Conservation (phyloP, 2,888 invertebrate species). For the Himalopsyche japonica region DNA sequence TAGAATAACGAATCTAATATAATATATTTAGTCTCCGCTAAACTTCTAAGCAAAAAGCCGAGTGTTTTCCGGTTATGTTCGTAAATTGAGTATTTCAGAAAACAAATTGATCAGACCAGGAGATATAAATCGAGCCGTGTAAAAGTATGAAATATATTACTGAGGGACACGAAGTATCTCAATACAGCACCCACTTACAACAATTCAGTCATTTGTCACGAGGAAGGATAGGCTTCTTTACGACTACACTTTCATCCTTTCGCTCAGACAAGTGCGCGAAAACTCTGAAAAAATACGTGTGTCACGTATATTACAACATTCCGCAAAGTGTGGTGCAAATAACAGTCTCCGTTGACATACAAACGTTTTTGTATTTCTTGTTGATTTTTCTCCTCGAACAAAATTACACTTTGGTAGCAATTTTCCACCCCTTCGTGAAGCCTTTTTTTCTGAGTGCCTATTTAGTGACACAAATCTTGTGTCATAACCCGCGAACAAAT, state of each 20-base stretch:
- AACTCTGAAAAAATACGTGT: conserved; percentile 22
- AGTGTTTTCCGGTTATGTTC: not conserved
- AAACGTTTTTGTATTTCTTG: conserved; percentile 21
- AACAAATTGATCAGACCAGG: not conserved
- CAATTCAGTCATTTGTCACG: conserved; percentile 35
- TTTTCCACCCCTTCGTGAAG: not conserved
- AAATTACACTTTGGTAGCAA: not conserved
- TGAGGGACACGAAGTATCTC: not conserved
- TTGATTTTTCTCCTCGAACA: conserved; percentile 25
- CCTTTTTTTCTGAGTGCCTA: conserved; percentile 8
- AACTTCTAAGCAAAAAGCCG: not conserved
- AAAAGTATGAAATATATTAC: not conserved
- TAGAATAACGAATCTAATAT: no score
- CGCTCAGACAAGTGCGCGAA: conserved; percentile 4
- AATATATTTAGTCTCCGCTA: no score
- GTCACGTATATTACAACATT: conserved; percentile 28
- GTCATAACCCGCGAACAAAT: conserved; percentile 16
- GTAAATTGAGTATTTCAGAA: not conserved
- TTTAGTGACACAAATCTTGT: conserved; percentile 19
- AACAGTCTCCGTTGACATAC: conserved; percentile 8
- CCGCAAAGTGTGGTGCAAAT: conserved; percentile 1
- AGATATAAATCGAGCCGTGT: conserved; percentile 11
- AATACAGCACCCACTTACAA: conserved; percentile 28
- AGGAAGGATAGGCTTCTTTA: conserved; percentile 4
- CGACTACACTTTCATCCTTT: not conserved